Conservation (phyloP, 2,888 invertebrate genomes). For the Andrena camellia region DNA sequence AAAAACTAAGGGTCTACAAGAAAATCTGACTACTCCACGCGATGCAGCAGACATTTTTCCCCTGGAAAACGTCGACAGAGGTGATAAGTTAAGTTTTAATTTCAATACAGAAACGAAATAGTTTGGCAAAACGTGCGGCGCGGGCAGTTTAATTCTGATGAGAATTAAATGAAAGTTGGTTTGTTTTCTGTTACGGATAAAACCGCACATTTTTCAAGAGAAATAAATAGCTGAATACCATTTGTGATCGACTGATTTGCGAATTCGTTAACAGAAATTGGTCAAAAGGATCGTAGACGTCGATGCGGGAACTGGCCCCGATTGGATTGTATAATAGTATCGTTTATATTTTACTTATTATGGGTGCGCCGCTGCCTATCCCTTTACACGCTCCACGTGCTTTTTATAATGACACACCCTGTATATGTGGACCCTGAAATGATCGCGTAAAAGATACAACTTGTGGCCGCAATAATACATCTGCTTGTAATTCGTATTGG, state of each 20-base stretch:
- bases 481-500: constrained; percentile 14
- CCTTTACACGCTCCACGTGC: constrained; percentile 76
- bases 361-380: constrained; percentile 74
- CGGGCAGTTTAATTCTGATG: no score
- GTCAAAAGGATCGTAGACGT: background rate
- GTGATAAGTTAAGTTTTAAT: no score
- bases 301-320: constrained; percentile 4
- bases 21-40: no score
- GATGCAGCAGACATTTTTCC: no score
- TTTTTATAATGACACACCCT: constrained; percentile 72
- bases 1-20: no score
- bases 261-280: background rate
- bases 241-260: background rate
- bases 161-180: no score
- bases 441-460: constrained; percentile 36
- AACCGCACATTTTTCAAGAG: no score
- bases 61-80: no score
- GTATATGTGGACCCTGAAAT: constrained; percentile 36
- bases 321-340: constrained; percentile 27
- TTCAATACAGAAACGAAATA: no score
- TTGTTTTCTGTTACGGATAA: no score
- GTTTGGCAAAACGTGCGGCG: no score
- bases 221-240: background rate
- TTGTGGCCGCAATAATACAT: constrained; percentile 22
- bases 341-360: constrained; percentile 52